Conservation (phyloP, 2,888 invertebrate species). For the Bombylius discolor region DNA sequence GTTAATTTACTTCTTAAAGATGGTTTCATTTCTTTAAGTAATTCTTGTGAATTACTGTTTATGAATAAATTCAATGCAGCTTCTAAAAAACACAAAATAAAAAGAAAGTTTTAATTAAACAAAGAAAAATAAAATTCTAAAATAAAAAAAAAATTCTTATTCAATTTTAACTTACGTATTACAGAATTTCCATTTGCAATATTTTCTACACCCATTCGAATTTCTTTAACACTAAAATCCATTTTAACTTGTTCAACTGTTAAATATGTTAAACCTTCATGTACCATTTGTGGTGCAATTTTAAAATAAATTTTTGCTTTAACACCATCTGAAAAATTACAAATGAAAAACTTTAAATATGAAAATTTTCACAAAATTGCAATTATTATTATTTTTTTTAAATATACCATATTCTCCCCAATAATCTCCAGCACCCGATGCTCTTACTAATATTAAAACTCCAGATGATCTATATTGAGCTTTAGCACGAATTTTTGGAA, state of each 20-base stretch:
- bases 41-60: constrained; percentile 71
- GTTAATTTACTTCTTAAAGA: constrained; percentile 63
- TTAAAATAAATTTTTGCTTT: constrained; percentile 74
- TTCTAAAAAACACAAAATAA: constrained; percentile 40
- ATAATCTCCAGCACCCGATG: constrained; percentile 75
- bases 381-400: background rate
- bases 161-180: constrained; percentile 49
- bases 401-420: constrained; percentile 73
- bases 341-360: constrained; percentile 2
- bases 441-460: constrained; percentile 62
- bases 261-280: constrained; percentile 54
- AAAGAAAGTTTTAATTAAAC: background rate
- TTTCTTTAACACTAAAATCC: constrained; percentile 72
- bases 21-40: constrained; percentile 78
- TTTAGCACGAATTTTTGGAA: constrained; percentile 64
- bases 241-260: constrained; percentile 65
- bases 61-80: constrained; percentile 76
- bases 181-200: constrained; percentile 68
- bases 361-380: background rate
- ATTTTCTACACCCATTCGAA: constrained; percentile 76
- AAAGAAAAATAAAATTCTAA: background rate
- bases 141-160: background rate
- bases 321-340: constrained; percentile 52
- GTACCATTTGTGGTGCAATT: constrained; percentile 46
- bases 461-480: constrained; percentile 74